Conservation (phyloP, 2,113 vertebrate species). For the Eidolon helvum region DNA sequence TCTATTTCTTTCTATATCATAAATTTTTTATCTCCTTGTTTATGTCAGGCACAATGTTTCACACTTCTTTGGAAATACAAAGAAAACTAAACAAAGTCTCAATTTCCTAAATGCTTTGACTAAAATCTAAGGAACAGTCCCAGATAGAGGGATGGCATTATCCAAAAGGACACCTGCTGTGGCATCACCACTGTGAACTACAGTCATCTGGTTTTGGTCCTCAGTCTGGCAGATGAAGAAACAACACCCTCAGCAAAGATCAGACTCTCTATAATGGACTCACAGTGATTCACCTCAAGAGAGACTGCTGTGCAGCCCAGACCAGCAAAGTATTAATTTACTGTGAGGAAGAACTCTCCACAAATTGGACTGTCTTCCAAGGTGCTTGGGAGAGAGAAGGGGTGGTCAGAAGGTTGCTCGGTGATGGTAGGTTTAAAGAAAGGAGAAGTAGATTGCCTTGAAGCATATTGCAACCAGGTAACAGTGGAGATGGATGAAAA, state of each 20-base stretch:
- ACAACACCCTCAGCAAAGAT: neutral
- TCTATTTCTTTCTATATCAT: neutral
- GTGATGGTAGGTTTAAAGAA: neutral
- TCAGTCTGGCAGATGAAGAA: neutral
- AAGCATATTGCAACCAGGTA: neutral
- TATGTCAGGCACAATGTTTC: neutral
- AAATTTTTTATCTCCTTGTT: neutral
- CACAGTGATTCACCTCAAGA: neutral
- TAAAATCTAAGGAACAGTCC: neutral
- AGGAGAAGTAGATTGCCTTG: neutral
- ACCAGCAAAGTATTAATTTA: neutral
- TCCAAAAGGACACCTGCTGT: too few relatives aligned
- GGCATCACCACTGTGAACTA: neutral
- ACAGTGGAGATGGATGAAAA: neutral
- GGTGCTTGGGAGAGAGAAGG: neutral
- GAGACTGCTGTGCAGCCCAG: fast-evolving
- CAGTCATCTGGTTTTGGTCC: neutral
- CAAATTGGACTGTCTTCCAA: neutral
- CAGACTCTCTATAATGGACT: neutral
- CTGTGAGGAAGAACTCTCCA: neutral
- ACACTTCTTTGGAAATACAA: neutral
- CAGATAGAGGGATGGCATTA: neutral
- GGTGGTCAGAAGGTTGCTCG: neutral
- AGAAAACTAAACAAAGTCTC: neutral
- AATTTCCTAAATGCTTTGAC: neutral